These are phyloP conservation scores for Trididemnum clinides DNA, from an alignment of 23 tunicate species.

Conservation along the genomic window DNA sequence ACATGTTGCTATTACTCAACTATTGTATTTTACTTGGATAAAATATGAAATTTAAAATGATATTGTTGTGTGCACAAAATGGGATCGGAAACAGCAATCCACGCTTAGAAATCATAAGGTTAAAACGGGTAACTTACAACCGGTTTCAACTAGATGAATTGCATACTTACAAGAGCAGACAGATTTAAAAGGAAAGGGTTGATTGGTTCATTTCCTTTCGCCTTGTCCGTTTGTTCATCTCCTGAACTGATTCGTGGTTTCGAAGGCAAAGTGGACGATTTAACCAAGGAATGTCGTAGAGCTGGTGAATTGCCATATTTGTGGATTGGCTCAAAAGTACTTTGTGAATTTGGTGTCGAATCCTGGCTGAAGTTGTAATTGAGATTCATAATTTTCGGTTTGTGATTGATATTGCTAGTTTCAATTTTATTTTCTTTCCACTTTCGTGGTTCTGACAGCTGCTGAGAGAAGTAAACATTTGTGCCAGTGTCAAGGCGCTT, in stretches of 20 bases:
- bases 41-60: no score
- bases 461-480: neutral
- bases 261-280: constrained; percentile 27
- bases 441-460: neutral
- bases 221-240: neutral
- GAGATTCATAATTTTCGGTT: constrained; percentile 3
- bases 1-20: no score
- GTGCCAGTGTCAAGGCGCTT: neutral
- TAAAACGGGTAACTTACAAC: no score
- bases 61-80: no score
- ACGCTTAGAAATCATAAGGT: no score
- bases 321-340: neutral
- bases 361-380: neutral
- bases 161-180: constrained; percentile 10
- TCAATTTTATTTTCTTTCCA: neutral
- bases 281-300: neutral
- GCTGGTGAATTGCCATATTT: neutral
- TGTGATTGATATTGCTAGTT: neutral
- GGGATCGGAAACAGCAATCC: no score
- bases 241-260: neutral
- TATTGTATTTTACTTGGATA: no score
- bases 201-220: neutral
- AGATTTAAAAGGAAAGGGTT: neutral
- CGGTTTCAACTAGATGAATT: no score
- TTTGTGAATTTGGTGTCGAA: neutral